A percentile compares a stretch with the other conserved stretches of the same genome.
phyloP scores from a whole-genome alignment of 2,797 vertebrate genomes.

The Poeciliopsis paucimaculata region DNA sequence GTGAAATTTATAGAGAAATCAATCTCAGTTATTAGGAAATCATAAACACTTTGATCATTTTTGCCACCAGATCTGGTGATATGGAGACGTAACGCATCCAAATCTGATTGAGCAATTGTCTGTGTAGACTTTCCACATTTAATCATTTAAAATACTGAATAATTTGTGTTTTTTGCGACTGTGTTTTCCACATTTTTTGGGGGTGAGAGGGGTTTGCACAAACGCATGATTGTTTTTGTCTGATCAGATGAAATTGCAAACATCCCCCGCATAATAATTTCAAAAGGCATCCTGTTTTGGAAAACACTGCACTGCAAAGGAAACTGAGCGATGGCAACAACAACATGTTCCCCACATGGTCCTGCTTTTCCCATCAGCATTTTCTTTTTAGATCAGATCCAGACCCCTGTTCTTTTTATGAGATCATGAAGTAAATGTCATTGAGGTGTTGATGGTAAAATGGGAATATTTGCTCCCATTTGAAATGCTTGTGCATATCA shows the following conservation, averaged over 20 bases:
- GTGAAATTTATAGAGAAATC: conserved; percentile 17
- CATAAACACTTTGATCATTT: conserved; percentile 25
- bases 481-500: conserved; percentile 28
- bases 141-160: background rate
- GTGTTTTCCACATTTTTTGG: conserved; percentile 34
- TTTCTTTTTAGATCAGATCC: conserved; percentile 38
- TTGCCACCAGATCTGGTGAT: conserved; percentile 19
- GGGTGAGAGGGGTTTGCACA: conserved; percentile 17
- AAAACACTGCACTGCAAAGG: conserved; percentile 60
- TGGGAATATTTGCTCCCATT: conserved; percentile 25
- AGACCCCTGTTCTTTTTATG: conserved; percentile 48
- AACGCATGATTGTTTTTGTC: conserved; percentile 61
- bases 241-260: conserved; percentile 76
- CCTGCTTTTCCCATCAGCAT: conserved; percentile 51
- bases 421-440: conserved; percentile 26
- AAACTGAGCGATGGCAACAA: conserved; percentile 63
- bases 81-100: background rate
- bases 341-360: conserved; percentile 56
- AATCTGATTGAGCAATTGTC: conserved; percentile 23
- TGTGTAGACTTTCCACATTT: conserved; percentile 17
- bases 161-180: background rate
- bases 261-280: conserved; percentile 74
- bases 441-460: conserved; percentile 35
- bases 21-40: conserved; percentile 26
- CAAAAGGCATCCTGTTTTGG: conserved; percentile 81